Conservation (phyloP, 2,888 invertebrate genomes). For the Diploptera punctata region DNA sequence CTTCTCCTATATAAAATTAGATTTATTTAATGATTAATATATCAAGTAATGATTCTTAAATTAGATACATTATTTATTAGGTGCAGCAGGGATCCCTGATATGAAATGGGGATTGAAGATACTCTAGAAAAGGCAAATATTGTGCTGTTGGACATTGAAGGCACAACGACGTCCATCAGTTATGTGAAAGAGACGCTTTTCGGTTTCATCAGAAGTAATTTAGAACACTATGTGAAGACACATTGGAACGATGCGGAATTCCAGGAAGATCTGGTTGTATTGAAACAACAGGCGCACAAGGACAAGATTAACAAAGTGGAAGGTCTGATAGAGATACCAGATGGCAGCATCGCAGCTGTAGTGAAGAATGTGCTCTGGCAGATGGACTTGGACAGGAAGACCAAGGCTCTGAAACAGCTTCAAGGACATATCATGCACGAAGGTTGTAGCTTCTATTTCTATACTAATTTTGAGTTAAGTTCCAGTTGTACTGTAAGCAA, state of each 20-base stretch:
- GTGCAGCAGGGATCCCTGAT: too few species aligned
- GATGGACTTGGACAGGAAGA: slow-evolving; percentile 82
- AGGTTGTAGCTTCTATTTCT: too few species aligned
- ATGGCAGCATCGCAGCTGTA: slow-evolving; percentile 63
- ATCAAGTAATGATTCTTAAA: too few species aligned
- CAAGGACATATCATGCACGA: slow-evolving; percentile 90
- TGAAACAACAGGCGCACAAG: slow-evolving; percentile 67
- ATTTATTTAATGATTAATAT: too few species aligned
- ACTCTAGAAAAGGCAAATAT: neutral
- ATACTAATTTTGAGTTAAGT: too few species aligned
- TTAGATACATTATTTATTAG: too few species aligned
- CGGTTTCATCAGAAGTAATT: slow-evolving; percentile 76
- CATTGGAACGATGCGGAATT: slow-evolving; percentile 75
- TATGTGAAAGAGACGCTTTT: slow-evolving; percentile 73
- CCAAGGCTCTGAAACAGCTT: slow-evolving; percentile 80
- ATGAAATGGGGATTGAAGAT: too few species aligned
- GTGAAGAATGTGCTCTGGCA: slow-evolving; percentile 78
- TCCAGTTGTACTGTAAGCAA: too few species aligned
- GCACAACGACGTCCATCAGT: slow-evolving; percentile 85
- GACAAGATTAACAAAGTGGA: slow-evolving; percentile 65
- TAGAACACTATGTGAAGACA: slow-evolving; percentile 70
- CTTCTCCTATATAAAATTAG: too few species aligned
- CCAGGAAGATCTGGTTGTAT: slow-evolving; percentile 67
- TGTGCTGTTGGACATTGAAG: slow-evolving; percentile 83
- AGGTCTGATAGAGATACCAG: slow-evolving; percentile 62